Conservation (phyloP, 1,140 invertebrate species). For the Aphelinus atriplicis region DNA sequence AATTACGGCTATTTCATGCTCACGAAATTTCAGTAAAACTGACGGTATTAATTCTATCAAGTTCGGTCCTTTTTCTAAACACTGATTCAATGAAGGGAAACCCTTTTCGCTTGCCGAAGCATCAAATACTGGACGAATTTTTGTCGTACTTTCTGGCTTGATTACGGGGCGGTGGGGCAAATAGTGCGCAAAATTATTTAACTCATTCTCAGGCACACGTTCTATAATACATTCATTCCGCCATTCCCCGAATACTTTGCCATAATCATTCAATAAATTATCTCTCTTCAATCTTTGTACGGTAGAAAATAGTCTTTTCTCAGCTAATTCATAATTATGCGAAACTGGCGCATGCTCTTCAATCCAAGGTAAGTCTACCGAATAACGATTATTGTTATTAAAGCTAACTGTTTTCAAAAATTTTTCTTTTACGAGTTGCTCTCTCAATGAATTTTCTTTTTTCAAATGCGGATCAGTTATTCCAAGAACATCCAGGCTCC, state of each 20-base stretch:
- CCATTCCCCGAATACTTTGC: slow-evolving; percentile 5
- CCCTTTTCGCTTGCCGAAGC: slow-evolving; percentile 46
- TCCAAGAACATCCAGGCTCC: slow-evolving; percentile 55
- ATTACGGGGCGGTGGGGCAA: slow-evolving; percentile 53
- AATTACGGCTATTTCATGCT: slow-evolving; percentile 41
- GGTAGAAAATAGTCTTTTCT: slow-evolving; percentile 41
- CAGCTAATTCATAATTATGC: slow-evolving; percentile 43
- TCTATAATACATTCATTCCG: slow-evolving; percentile 13
- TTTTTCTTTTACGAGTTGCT: slow-evolving; percentile 15
- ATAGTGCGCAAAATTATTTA: slow-evolving; percentile 42
- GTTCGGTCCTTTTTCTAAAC: slow-evolving; percentile 40
- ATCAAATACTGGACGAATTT: slow-evolving; percentile 50
- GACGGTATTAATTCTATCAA: slow-evolving; percentile 6
- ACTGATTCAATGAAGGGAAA: slow-evolving; percentile 48
- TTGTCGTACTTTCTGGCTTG: slow-evolving; percentile 42
- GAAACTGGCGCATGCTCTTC: slow-evolving; percentile 12
- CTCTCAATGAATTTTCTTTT: slow-evolving; percentile 30
- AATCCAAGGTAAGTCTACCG: slow-evolving; percentile 24
- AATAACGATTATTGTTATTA: slow-evolving; percentile 1
- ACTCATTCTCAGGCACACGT: slow-evolving; percentile 24
- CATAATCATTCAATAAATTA: slow-evolving; percentile 42
- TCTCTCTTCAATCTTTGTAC: slow-evolving; percentile 42
- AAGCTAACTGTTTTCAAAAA: slow-evolving; percentile 16
- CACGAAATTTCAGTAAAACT: slow-evolving; percentile 17
- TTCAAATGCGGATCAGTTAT: slow-evolving; percentile 53